Percentiles rank a stretch among this genome's conserved stretches.
Evolutionary conservation across 2,888 invertebrate species (phyloP).

Genomic region (Yponomeuta evonymella): DNA sequence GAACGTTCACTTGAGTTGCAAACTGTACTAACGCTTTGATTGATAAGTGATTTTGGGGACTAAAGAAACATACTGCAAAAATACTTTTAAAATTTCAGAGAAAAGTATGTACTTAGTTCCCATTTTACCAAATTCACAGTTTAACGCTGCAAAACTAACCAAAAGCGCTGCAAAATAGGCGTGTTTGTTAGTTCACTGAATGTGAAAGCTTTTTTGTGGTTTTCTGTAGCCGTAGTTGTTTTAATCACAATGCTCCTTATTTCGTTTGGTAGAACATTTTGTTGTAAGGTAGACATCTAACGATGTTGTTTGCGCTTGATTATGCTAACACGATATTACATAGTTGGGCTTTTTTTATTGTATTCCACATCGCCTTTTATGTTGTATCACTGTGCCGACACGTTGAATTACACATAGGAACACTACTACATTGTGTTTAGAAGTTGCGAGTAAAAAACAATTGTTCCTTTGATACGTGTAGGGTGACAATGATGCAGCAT

Average conservation of each 20-base stretch:
- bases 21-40: too few relatives aligned
- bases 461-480: background rate
- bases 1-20: too few relatives aligned
- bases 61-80: too few relatives aligned
- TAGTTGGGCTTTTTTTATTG: constrained; percentile 32
- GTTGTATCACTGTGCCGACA: constrained; percentile 30
- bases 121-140: background rate
- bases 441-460: background rate
- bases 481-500: background rate
- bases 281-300: constrained; percentile 34
- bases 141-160: background rate
- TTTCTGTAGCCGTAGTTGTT: background rate
- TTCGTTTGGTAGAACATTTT: constrained; percentile 5
- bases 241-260: background rate
- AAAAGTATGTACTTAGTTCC: background rate
- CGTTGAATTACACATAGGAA: background rate
- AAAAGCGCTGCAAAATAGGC: constrained; percentile 8
- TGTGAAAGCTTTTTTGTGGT: background rate
- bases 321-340: constrained; percentile 29
- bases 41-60: too few relatives aligned
- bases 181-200: background rate
- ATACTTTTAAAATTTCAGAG: too few relatives aligned
- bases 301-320: constrained; percentile 54
- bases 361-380: constrained; percentile 34
- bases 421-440: too few relatives aligned